Evolutionary conservation across 2,888 invertebrate species (phyloP).

Genomic region (Nemoura dubitans): DNA sequence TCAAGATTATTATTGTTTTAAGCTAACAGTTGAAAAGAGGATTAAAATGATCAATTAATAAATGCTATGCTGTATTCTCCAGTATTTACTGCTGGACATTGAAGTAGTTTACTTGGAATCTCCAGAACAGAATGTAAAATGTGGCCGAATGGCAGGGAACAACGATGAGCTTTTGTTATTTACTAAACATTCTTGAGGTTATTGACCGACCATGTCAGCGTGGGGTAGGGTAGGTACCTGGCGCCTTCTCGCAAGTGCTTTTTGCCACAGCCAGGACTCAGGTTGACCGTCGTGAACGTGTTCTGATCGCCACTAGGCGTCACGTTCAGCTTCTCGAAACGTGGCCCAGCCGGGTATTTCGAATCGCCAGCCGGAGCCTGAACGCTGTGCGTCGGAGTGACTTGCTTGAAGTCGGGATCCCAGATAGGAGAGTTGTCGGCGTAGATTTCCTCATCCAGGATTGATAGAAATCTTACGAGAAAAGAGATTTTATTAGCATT

Average conservation of each 20-base stretch:
- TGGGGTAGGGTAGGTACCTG: background rate
- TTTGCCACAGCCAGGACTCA: slow-evolving; percentile 68
- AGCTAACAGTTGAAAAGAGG: too few relatives aligned
- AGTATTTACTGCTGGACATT: too few relatives aligned
- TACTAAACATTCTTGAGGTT: too few relatives aligned
- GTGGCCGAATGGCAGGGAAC: too few relatives aligned
- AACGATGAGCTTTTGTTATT: too few relatives aligned
- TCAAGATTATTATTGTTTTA: too few relatives aligned
- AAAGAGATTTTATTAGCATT: slow-evolving; percentile 50
- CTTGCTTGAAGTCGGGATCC: slow-evolving; percentile 88
- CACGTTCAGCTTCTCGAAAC: slow-evolving; percentile 73
- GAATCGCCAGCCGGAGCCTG: slow-evolving; percentile 63
- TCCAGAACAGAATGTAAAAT: too few relatives aligned
- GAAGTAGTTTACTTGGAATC: too few relatives aligned
- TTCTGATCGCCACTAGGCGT: slow-evolving; percentile 73
- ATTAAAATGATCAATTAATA: too few relatives aligned
- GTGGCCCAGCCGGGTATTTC: slow-evolving; percentile 60
- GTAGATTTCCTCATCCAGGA: slow-evolving; percentile 89
- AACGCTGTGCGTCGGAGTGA: slow-evolving; percentile 68
- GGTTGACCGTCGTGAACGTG: slow-evolving; percentile 73
- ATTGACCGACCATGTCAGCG: too few relatives aligned
- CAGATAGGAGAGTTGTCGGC: slow-evolving; percentile 89
- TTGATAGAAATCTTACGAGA: slow-evolving; percentile 77
- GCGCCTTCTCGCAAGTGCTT: slow-evolving; percentile 53
- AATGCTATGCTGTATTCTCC: too few relatives aligned